phyloP scores from a whole-genome alignment of 2,797 vertebrate genomes.

The Takifugu rubripes region DNA sequence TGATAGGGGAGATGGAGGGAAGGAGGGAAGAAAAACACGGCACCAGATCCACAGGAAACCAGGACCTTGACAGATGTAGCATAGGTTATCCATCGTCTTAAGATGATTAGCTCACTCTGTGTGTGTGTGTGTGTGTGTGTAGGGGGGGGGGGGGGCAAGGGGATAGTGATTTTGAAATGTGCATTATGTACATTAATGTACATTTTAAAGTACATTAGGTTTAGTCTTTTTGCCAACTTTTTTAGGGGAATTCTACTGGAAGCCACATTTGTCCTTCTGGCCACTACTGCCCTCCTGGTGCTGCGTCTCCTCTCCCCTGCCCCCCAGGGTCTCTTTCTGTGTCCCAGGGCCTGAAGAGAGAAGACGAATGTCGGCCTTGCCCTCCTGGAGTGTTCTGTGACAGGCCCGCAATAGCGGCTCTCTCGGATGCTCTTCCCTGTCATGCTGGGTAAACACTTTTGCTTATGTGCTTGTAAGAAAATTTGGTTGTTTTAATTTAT shows the following conservation, averaged over 20 bases:
- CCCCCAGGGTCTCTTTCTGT: constrained; percentile 81
- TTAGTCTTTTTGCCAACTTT: background rate
- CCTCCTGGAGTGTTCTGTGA: constrained; percentile 83
- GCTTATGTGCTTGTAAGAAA: constrained; percentile 10
- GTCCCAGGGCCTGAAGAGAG: constrained; percentile 68
- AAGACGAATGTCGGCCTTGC: constrained; percentile 80
- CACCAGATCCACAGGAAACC: too few species aligned
- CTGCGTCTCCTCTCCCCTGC: constrained; percentile 79
- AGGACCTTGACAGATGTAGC: too few species aligned
- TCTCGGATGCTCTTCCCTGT: constrained; percentile 74
- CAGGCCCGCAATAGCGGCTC: constrained; percentile 68
- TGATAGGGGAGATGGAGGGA: too few species aligned
- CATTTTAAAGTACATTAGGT: background rate
- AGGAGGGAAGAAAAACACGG: too few species aligned
- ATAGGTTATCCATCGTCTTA: too few species aligned
- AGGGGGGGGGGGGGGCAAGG: too few species aligned
- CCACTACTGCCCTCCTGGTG: constrained; percentile 85
- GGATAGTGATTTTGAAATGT: background rate
- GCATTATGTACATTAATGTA: background rate
- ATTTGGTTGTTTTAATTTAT: background rate
- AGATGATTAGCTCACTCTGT: too few species aligned
- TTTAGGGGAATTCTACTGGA: constrained; percentile 74
- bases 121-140: too few species aligned
- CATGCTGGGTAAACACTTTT: constrained; percentile 77
- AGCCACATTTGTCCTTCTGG: constrained; percentile 83